A percentile compares a stretch with the other conserved stretches of the same genome.
Evolutionary conservation across 2,888 invertebrate species (phyloP).

Genomic region (Eilema griseolum): DNA sequence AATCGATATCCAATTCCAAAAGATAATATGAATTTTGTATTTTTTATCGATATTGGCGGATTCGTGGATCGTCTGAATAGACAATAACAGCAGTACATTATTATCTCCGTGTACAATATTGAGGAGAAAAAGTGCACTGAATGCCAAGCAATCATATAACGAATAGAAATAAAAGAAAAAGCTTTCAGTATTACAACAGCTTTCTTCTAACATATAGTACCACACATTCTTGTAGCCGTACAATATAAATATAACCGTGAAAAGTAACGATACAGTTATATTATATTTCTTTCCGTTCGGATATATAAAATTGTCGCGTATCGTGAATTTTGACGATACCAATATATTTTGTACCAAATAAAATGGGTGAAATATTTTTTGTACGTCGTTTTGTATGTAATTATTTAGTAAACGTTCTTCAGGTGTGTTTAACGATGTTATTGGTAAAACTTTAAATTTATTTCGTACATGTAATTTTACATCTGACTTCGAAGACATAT

Average conservation of each 20-base stretch:
- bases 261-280: neutral
- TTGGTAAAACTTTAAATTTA: neutral
- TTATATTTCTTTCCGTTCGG: neutral
- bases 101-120: slow-evolving; percentile 7
- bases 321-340: neutral
- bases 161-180: slow-evolving; percentile 6
- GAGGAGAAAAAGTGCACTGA: neutral
- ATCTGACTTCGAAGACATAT: neutral
- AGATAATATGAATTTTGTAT: neutral
- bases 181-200: neutral
- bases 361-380: slow-evolving; percentile 5
- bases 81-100: slow-evolving; percentile 2
- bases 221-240: neutral
- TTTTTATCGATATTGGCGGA: neutral
- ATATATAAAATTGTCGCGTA: slow-evolving; percentile 9
- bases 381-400: neutral
- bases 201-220: neutral
- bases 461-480: neutral
- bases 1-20: slow-evolving; percentile 21
- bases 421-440: neutral
- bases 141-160: neutral
- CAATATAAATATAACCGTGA: neutral
- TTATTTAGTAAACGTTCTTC: neutral
- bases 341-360: slow-evolving; percentile 6
- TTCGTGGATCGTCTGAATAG: neutral